Conservation (phyloP, 2,797 vertebrate genomes). For the Chelidonichthys spinosus region DNA sequence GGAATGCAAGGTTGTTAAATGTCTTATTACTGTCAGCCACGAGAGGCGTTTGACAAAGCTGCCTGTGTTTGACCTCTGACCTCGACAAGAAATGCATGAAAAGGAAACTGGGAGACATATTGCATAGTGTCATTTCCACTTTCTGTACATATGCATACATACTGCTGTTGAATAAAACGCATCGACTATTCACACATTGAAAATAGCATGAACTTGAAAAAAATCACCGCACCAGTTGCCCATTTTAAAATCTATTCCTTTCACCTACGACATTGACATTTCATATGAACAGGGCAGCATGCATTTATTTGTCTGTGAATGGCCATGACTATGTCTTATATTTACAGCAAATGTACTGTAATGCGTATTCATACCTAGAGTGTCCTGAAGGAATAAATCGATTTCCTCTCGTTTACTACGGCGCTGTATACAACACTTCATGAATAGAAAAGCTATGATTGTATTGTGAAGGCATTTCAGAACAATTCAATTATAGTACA, state of each 20-base stretch:
- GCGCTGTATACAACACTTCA: not conserved
- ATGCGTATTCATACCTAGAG: constrained; percentile 8
- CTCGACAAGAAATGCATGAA: constrained; percentile 14
- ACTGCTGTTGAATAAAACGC: constrained; percentile 6
- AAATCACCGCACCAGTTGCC: constrained; percentile 1
- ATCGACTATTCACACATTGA: constrained; percentile 57
- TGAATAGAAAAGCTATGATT: constrained; percentile 13
- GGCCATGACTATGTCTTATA: not conserved
- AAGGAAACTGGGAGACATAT: constrained; percentile 16
- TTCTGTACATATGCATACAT: constrained; percentile 39
- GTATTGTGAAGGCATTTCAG: constrained; percentile 20
- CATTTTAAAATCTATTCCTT: constrained; percentile 26
- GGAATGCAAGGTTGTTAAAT: not conserved
- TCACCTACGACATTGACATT: constrained; percentile 20
- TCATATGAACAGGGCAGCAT: not conserved
- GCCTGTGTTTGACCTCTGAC: constrained; percentile 54
- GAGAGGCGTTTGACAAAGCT: constrained; percentile 31
- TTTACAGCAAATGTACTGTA: not conserved
- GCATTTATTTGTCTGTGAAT: not conserved
- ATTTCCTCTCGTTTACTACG: constrained; percentile 3
- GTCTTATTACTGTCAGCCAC: constrained; percentile 14
- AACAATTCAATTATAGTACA: constrained; percentile 16
- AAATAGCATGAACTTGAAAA: constrained; percentile 46
- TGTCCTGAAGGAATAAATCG: not conserved
- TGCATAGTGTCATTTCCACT: constrained; percentile 22